Conservation (phyloP, 2,888 invertebrate species). For the Lasioglossum calceatum region DNA sequence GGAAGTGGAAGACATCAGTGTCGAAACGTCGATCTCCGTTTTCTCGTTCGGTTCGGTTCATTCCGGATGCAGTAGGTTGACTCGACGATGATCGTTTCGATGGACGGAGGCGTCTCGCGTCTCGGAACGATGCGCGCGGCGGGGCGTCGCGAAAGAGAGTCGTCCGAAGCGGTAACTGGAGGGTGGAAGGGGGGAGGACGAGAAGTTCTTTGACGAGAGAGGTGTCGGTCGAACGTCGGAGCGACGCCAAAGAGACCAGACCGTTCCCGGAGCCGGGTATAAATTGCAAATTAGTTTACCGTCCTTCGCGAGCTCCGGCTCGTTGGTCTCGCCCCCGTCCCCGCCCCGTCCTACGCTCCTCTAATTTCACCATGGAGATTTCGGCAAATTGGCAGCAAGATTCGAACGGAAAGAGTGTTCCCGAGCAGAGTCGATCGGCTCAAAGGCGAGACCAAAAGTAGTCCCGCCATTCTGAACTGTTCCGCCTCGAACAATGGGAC, state of each 20-base stretch:
- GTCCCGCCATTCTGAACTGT: not conserved
- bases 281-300: slow-evolving; percentile 74
- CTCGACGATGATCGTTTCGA: not conserved
- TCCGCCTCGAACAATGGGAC: not conserved
- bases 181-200: slow-evolving; percentile 4
- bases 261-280: slow-evolving; percentile 56
- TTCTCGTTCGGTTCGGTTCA: not conserved
- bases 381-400: slow-evolving; percentile 17
- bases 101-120: not conserved
- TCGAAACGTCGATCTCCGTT: not conserved
- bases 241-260: slow-evolving; percentile 42
- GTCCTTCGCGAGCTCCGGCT: slow-evolving; percentile 58
- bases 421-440: not conserved
- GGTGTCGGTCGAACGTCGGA: slow-evolving; percentile 35
- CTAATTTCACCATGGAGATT: slow-evolving; percentile 27
- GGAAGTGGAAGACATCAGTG: not conserved
- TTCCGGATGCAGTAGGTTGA: not conserved
- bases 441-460: not conserved
- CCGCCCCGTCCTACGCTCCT: not conserved
- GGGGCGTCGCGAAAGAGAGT: not conserved
- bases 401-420: not conserved
- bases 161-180: not conserved
- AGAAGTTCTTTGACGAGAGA: slow-evolving; percentile 51
- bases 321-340: slow-evolving; percentile 65
- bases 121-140: not conserved